Percentiles rank a stretch among this genome's conserved stretches.
Evolutionary conservation across 1,140 invertebrate genomes (phyloP).

Genomic region (Macrobrachium rosenbergii): DNA sequence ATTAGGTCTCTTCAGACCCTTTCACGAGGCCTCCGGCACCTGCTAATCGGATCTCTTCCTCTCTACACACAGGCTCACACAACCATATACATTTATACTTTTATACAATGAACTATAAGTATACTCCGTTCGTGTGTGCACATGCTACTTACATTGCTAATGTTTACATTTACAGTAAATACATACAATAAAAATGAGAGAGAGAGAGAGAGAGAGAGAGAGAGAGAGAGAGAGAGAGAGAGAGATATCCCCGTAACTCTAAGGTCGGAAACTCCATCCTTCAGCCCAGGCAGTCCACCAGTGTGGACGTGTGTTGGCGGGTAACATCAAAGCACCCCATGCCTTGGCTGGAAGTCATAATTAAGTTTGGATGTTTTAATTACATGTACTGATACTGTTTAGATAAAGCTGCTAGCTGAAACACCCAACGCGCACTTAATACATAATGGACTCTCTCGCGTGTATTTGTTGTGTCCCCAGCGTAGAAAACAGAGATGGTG

Average conservation of each 20-base stretch:
- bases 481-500: no score
- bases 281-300: no score
- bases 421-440: slow-evolving; percentile 43
- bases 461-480: not conserved
- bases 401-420: slow-evolving; percentile 48
- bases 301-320: not conserved
- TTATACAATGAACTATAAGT: no score
- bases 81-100: no score
- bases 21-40: no score
- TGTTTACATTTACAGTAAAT: not conserved
- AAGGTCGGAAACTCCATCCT: no score
- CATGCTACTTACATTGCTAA: no score
- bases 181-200: not conserved
- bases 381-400: slow-evolving; percentile 56
- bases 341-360: slow-evolving; percentile 21
- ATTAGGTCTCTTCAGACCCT: no score
- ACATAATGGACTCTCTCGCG: slow-evolving; percentile 40
- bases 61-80: no score
- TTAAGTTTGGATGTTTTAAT: slow-evolving; percentile 57
- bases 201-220: slow-evolving; percentile 25
- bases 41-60: no score
- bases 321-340: not conserved
- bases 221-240: slow-evolving; percentile 21
- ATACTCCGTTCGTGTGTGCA: no score
- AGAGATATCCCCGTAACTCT: no score